These are phyloP conservation scores for Tetheella fluctuosa DNA, from an alignment of 2,888 invertebrate genomes.

Conservation along the genomic window DNA sequence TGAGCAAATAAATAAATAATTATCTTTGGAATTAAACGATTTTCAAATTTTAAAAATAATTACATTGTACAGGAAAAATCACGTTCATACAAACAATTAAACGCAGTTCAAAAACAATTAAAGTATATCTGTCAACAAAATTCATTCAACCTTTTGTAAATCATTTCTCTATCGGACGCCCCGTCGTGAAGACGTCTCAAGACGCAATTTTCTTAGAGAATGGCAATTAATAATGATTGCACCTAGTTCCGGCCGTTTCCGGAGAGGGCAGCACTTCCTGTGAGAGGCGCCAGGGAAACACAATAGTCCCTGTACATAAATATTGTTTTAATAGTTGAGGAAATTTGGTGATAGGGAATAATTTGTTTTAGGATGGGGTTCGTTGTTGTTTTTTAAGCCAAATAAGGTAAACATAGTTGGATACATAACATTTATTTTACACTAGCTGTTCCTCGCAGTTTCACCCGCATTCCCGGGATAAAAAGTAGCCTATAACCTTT, in stretches of 20 bases:
- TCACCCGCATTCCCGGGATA: too few species aligned
- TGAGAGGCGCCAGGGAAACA: conserved; percentile 32
- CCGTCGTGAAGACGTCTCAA: conserved; percentile 64
- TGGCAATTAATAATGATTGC: conserved; percentile 82
- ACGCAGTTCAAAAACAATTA: conserved; percentile 28
- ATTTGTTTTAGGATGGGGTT: conserved; percentile 19
- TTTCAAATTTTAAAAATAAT: too few species aligned
- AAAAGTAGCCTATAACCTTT: too few species aligned
- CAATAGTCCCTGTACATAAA: conserved; percentile 59
- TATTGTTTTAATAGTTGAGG: conserved; percentile 51
- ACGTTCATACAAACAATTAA: conserved; percentile 42
- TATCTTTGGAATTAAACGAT: too few species aligned
- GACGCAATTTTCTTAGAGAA: conserved; percentile 58
- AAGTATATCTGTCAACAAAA: conserved; percentile 24
- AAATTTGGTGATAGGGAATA: conserved; percentile 31
- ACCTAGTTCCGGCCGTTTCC: conserved; percentile 68
- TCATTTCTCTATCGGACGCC: conserved; percentile 52
- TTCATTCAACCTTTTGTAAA: conserved; percentile 40
- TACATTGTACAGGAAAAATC: too few species aligned
- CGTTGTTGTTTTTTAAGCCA: background rate
- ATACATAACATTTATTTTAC: too few species aligned
- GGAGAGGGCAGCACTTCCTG: conserved; percentile 63
- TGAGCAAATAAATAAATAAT: too few species aligned
- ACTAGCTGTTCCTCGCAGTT: too few species aligned
- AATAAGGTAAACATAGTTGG: too few species aligned